Conservation (phyloP, 2,113 vertebrate species). For the Callocephalon fimbriatum region DNA sequence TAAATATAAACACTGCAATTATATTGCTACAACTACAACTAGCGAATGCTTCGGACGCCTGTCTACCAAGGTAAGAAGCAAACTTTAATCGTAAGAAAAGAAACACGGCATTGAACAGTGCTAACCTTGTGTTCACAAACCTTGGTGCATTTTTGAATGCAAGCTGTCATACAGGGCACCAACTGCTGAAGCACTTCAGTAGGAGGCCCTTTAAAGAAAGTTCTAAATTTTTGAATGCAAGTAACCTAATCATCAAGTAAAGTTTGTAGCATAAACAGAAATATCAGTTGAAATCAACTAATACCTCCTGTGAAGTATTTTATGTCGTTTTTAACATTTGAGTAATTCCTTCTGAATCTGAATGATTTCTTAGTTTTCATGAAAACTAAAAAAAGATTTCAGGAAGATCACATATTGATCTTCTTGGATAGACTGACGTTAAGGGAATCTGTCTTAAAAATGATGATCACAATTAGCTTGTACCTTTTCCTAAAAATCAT, state of each 20-base stretch:
- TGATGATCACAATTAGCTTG: neutral
- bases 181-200: neutral
- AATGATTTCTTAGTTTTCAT: neutral
- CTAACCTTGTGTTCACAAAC: neutral
- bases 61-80: neutral
- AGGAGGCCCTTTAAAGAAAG: neutral
- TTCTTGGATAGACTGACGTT: neutral
- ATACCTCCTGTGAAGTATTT: neutral
- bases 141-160: neutral
- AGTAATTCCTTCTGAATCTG: neutral
- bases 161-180: neutral
- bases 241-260: neutral
- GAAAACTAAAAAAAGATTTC: neutral
- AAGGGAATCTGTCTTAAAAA: neutral
- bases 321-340: neutral
- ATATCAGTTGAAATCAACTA: neutral
- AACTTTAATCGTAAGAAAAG: neutral
- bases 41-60: neutral
- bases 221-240: neutral
- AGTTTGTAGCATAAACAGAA: neutral
- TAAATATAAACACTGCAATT: slow-evolving; percentile 59
- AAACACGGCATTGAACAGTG: neutral
- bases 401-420: neutral
- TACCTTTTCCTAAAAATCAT: neutral
- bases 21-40: slow-evolving; percentile 3